Evolutionary conservation across 2,797 vertebrate genomes (phyloP), one percentile per base, ranked within the genome.

Genomic region (Philypnodon macrostomus): DNA sequence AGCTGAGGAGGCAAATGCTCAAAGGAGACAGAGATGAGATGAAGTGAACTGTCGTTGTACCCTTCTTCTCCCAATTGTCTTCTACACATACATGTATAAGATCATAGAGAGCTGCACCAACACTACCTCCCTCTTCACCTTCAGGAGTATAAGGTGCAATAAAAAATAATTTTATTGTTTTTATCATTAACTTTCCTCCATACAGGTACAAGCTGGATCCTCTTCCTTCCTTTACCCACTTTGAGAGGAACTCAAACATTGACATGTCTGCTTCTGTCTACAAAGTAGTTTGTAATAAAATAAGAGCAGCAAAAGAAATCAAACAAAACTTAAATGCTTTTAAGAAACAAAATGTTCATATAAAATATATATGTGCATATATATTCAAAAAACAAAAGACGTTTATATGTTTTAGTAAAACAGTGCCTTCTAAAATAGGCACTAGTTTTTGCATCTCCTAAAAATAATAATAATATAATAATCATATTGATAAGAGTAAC

Each of bases 291-390:
- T 70, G 63, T 80, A 67, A 75, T 79, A 86, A 83, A 85, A 87
- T 83, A 87, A 85, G 84, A 87, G 86, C 88, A 88, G 85, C 84
- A 83, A 81, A 89, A 87, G 87, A 86, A 88, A 87, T n/a, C n/a
- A 86, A 73, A 65, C 73, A 87, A 89, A 87, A 90, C 80, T 79
- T 84, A 88, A 87, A 88, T 88, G 83, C 86, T 88, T 89, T 85
- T 86, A 90, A 88, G 89, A 89, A 90, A 92, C 88, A 88, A 91
- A 91, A 89, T 80, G 61, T 88, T 41, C 39, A 90, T 91, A 92
- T 89, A 91, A 91, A 91, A 92, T 91, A 92, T 92, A 91, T 90
- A 90, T 90, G 87, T 81, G 87, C 89, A 88, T 89, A 87, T 89
- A 86, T 79, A 73, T 90, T 87, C 87, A 92, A 87, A 86, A 83